Percentiles rank a stretch among this genome's conserved stretches.
These are phyloP conservation scores for Spilosoma lubricipeda DNA, from an alignment of 2,888 invertebrate species.

Conservation along the genomic window DNA sequence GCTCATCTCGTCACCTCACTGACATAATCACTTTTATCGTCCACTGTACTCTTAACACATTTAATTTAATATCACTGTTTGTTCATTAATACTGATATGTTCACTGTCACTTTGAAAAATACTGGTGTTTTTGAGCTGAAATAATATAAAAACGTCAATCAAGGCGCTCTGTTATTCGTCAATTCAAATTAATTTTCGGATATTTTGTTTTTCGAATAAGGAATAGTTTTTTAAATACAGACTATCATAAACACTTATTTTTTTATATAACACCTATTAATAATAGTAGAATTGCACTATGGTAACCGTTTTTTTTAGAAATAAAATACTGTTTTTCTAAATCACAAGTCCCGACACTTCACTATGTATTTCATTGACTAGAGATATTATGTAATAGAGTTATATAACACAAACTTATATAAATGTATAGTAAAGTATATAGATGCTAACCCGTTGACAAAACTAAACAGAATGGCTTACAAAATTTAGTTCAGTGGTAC, in stretches of 20 bases:
- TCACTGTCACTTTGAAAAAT: constrained; percentile 55
- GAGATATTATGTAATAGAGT: constrained; percentile 30
- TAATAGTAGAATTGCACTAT: not conserved
- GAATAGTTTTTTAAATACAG: not conserved
- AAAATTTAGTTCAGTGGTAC: constrained; percentile 57
- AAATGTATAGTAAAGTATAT: constrained; percentile 5
- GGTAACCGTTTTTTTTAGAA: not conserved
- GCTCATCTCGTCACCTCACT: constrained; percentile 74
- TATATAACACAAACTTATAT: constrained; percentile 45
- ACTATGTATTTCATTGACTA: constrained; percentile 3
- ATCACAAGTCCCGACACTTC: constrained; percentile 17
- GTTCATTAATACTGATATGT: constrained; percentile 68
- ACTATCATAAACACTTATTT: not conserved
- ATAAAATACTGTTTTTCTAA: constrained; percentile 1
- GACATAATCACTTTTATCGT: constrained; percentile 68
- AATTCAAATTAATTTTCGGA: constrained; percentile 39
- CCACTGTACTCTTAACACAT: constrained; percentile 69
- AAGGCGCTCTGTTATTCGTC: constrained; percentile 59
- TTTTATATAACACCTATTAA: not conserved
- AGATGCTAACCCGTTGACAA: constrained; percentile 53
- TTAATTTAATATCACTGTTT: constrained; percentile 56
- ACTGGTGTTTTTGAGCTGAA: constrained; percentile 51
- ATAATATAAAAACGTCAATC: constrained; percentile 43
- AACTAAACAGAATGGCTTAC: constrained; percentile 68
- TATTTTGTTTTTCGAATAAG: not conserved